These are phyloP conservation scores for Bagarius yarrelli DNA, from an alignment of 2,113 vertebrate genomes.

Conservation along the genomic window DNA sequence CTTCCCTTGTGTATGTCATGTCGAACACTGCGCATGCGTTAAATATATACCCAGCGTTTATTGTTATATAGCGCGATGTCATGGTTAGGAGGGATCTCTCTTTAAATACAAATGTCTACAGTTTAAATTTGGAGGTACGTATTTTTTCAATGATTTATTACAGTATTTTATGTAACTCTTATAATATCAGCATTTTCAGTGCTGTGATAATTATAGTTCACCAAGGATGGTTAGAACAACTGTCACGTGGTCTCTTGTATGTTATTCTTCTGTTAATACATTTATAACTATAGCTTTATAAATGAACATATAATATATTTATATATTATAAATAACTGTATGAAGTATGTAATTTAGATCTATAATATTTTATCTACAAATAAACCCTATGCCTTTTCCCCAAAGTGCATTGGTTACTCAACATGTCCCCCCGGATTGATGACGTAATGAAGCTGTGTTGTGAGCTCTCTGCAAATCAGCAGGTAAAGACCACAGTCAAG, in stretches of 20 bases:
- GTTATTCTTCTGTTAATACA: neutral
- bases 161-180: neutral
- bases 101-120: neutral
- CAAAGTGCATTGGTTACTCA: constrained; percentile 34
- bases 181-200: neutral
- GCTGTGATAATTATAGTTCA: too few relatives aligned
- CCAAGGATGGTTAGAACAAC: neutral
- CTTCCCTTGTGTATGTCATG: neutral
- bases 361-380: neutral
- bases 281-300: too few relatives aligned
- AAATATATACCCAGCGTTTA: neutral
- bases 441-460: constrained; percentile 82
- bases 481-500: constrained; percentile 77
- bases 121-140: neutral
- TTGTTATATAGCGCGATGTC: neutral
- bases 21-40: constrained; percentile 7
- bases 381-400: neutral
- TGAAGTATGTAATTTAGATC: too few relatives aligned
- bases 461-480: constrained; percentile 72
- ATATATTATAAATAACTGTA: too few relatives aligned
- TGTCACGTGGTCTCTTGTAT: neutral
- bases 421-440: constrained; percentile 69
- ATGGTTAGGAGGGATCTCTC: neutral
- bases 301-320: too few relatives aligned
- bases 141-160: neutral